A percentile compares a stretch with the other conserved stretches of the same genome.
Conservation (phyloP, 1,140 invertebrate species). For the Gryon sp. region DNA sequence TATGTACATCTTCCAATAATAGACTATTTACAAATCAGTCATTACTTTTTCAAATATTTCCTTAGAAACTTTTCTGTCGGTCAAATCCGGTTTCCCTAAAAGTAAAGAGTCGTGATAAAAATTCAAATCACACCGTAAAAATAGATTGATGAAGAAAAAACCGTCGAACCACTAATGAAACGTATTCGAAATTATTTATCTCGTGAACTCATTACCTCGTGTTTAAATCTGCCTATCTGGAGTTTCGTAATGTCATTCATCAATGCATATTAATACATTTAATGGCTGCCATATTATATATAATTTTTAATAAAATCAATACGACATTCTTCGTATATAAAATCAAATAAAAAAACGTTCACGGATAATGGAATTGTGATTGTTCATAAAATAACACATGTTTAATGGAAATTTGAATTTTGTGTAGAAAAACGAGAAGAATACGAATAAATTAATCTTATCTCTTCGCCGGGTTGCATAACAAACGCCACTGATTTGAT, state of each 20-base stretch:
- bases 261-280: slow-evolving; percentile 40
- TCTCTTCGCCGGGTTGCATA: slow-evolving; percentile 50
- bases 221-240: slow-evolving; percentile 7
- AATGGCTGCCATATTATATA: slow-evolving; percentile 22
- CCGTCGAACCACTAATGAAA: background rate
- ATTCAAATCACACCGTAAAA: slow-evolving; percentile 6
- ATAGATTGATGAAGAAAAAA: background rate
- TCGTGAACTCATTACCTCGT: slow-evolving; percentile 21
- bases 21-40: slow-evolving; percentile 52
- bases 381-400: slow-evolving; percentile 42
- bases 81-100: slow-evolving; percentile 6
- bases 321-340: slow-evolving; percentile 39
- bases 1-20: slow-evolving; percentile 33
- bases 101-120: slow-evolving; percentile 12
- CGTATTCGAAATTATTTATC: slow-evolving; percentile 12
- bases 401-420: slow-evolving; percentile 60
- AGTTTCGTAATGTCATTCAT: slow-evolving; percentile 35
- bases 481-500: slow-evolving; percentile 53
- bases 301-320: slow-evolving; percentile 49
- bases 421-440: slow-evolving; percentile 50
- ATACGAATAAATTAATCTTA: slow-evolving; percentile 62
- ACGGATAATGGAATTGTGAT: slow-evolving; percentile 33
- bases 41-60: slow-evolving; percentile 38
- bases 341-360: slow-evolving; percentile 35
- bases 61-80: background rate